Evolutionary conservation across 1,140 invertebrate genomes (phyloP).

Genomic region (Micrasema minimum): DNA sequence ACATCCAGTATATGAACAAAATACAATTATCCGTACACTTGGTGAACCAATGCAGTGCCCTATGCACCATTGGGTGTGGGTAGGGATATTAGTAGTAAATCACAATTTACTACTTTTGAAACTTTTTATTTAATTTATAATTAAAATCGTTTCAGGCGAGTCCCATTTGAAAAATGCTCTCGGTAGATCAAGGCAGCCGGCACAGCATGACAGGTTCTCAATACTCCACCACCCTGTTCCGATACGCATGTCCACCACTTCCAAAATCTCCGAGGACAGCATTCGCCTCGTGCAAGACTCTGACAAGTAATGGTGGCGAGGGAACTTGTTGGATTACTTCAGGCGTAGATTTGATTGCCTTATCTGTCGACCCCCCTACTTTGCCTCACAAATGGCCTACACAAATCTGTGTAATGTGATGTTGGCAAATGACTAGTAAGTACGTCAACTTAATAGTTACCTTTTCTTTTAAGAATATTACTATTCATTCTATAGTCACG

Average conservation of each 20-base stretch:
- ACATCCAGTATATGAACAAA: no score
- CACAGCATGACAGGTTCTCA: constrained; percentile 60
- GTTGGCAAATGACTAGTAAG: neutral
- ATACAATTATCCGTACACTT: no score
- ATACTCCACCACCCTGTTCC: constrained; percentile 62
- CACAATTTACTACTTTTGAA: no score
- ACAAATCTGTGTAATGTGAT: constrained; percentile 2
- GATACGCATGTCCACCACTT: constrained; percentile 56
- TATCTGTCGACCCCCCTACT: no score
- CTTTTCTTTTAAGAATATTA: no score
- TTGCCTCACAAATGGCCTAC: constrained; percentile 16
- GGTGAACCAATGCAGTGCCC: no score
- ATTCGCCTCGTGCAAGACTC: constrained; percentile 61
- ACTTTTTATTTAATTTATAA: constrained; percentile 3
- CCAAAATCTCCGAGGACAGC: constrained; percentile 58
- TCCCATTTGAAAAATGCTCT: constrained; percentile 62
- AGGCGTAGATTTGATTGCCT: no score
- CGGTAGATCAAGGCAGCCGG: constrained; percentile 54
- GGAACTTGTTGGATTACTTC: neutral
- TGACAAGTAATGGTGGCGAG: constrained; percentile 58
- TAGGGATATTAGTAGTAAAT: no score
- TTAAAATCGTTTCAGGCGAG: constrained; percentile 57
- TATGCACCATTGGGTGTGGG: no score
- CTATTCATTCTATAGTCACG: neutral
- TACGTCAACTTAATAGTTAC: neutral